phyloP scores from a whole-genome alignment of 1,140 invertebrate genomes.

The Eriocheir sinensis region DNA sequence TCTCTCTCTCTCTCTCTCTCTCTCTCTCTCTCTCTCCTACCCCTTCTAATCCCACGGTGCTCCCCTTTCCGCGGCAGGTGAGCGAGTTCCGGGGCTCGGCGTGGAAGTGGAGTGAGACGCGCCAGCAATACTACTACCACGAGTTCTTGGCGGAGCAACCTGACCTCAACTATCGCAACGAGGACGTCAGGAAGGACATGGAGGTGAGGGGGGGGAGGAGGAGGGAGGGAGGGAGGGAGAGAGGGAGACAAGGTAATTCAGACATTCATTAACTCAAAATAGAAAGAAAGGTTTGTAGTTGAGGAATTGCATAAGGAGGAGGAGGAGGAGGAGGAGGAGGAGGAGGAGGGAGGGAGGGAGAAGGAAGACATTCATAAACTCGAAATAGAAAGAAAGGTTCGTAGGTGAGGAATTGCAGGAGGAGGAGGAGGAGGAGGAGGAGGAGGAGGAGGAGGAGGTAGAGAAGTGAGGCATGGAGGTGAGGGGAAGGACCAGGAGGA shows the following conservation, averaged over 20 bases:
- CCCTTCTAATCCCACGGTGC: background rate
- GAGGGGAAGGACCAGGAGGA: no score
- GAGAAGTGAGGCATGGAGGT: no score
- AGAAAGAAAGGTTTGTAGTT: no score
- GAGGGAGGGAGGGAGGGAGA: background rate
- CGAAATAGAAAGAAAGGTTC: no score
- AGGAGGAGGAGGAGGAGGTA: no score
- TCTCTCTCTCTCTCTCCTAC: background rate
- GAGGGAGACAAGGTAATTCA: no score
- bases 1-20: background rate
- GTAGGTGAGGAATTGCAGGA: no score
- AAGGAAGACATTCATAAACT: background rate
- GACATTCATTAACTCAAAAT: background rate
- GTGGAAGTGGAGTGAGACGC: constrained; percentile 87
- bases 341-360: no score
- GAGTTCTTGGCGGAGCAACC: constrained; percentile 88
- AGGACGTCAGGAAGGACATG: constrained; percentile 67
- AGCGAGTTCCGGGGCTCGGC: constrained; percentile 83
- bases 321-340: background rate
- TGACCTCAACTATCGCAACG: constrained; percentile 88
- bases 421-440: no score
- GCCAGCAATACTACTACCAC: constrained; percentile 89
- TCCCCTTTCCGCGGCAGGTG: background rate
- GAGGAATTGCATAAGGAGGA: no score
- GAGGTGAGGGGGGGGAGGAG: background rate